Evolutionary conservation across 53 echinoderm and acorn worm species (phyloP), one percentile per base, ranked within the genome.

Genomic region (Paelopatides confundens): DNA sequence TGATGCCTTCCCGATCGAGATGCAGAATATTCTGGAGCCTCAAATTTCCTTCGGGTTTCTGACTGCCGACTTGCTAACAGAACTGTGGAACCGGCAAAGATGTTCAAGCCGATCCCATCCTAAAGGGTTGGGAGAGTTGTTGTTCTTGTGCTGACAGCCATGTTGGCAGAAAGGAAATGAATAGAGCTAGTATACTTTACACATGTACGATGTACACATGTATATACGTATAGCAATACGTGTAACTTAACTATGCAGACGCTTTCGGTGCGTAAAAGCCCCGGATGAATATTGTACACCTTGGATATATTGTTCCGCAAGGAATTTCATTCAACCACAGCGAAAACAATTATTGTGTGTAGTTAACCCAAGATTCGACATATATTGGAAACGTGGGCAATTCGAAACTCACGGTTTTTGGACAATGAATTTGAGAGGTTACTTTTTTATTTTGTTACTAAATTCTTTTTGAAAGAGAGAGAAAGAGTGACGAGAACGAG

Each of bases 111-210:
- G 79, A 79, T 79, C 79, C 79, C 79, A 79, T 52, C 79, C 79
- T 79, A 79, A 79, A 79, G 79, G 79, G 79, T 79, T 79, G 79
- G 79, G 79, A 79, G 47, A 79, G 79, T 52, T 79, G 10, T 53
- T 17, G 29, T 28, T 79, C 48, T 53, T 47, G 53, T 79, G 31
- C 51, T 51, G 33, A 53, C 79, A 52, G 79, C 79, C 79, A 79
- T 79, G 53, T 79, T 79, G 79, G 79, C 79, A 79, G 53, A 79
- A 79, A 79, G 28, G 58, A 79, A 79, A 79, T 79, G 58, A 79
- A 21, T 18, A 8, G 14, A 4, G 18, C 68, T 0, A 31, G 0
- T 31, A 30, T 67, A 67, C 68, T 1, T 67, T 67, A 26, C 15
- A 64, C 48, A 0, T 48, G 48, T 48, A 48, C 48, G 48, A 48